Percentiles rank a stretch among this genome's conserved stretches.
Evolutionary conservation across 2,888 invertebrate genomes (phyloP).

Genomic region (Trichopria drosophilae): DNA sequence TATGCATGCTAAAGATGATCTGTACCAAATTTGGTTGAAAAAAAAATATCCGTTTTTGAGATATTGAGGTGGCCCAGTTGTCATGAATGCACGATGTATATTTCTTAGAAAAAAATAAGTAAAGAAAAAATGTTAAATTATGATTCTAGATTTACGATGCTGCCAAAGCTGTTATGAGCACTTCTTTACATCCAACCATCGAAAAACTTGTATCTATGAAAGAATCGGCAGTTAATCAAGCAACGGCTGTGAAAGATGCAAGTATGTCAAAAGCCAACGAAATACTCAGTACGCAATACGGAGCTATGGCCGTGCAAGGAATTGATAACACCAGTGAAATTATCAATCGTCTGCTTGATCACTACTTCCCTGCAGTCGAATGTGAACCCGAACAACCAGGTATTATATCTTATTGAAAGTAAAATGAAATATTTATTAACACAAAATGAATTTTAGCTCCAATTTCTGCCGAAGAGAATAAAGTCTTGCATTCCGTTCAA

Average conservation of each 20-base stretch:
- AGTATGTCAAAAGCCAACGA: slow-evolving; percentile 75
- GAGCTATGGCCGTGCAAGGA: slow-evolving; percentile 69
- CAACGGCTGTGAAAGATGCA: slow-evolving; percentile 69
- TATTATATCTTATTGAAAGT: slow-evolving; percentile 36
- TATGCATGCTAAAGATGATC: too few relatives aligned
- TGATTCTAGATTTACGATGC: slow-evolving; percentile 54
- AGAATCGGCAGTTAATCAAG: slow-evolving; percentile 65
- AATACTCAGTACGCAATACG: slow-evolving; percentile 71
- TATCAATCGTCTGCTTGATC: slow-evolving; percentile 74
- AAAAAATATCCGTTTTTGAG: too few relatives aligned
- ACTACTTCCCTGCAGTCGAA: slow-evolving; percentile 69
- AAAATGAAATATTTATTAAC: slow-evolving; percentile 3
- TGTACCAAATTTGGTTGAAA: too few relatives aligned
- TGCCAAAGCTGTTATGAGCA: slow-evolving; percentile 52
- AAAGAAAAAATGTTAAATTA: too few relatives aligned
- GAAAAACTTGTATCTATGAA: slow-evolving; percentile 59
- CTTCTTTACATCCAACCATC: slow-evolving; percentile 52
- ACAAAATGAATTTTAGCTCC: slow-evolving; percentile 61
- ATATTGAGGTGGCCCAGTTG: too few relatives aligned
- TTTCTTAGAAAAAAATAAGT: too few relatives aligned
- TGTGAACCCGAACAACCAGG: slow-evolving; percentile 60
- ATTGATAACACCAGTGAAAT: slow-evolving; percentile 71
- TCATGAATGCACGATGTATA: too few relatives aligned
- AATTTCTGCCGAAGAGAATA: slow-evolving; percentile 67
- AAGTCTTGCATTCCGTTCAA: slow-evolving; percentile 73